Conservation (phyloP, 2,888 invertebrate genomes). For the Octonoba sinensis region DNA sequence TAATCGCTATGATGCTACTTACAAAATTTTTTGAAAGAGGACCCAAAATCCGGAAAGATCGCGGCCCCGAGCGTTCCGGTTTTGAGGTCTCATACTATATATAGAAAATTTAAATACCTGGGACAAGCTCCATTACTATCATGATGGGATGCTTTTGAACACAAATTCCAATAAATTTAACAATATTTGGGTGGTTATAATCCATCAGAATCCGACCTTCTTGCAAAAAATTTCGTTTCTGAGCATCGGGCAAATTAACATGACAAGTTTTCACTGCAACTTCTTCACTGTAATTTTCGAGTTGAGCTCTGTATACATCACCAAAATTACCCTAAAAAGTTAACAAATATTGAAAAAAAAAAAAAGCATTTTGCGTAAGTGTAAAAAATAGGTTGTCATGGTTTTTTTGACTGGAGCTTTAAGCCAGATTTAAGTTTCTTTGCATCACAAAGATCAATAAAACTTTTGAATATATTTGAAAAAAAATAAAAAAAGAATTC, state of each 20-base stretch:
- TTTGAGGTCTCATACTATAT: too few species aligned
- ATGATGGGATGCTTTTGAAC: slow-evolving; percentile 98
- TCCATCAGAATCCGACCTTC: slow-evolving; percentile 96
- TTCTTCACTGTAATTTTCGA: slow-evolving; percentile 82
- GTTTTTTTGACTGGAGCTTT: neutral
- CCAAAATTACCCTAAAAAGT: slow-evolving; percentile 91
- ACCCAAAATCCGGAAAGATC: too few species aligned
- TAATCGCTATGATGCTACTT: too few species aligned
- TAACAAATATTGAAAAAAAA: neutral
- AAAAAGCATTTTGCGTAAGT: neutral
- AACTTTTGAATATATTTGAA: neutral
- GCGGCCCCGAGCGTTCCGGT: too few species aligned
- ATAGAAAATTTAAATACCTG: slow-evolving; percentile 75
- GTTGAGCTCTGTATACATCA: slow-evolving; percentile 92
- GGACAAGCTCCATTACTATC: slow-evolving; percentile 98
- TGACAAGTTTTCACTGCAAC: slow-evolving; percentile 97
- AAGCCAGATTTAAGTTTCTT: neutral
- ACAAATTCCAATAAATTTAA: slow-evolving; percentile 95
- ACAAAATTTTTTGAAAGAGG: too few species aligned
- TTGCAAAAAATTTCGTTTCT: slow-evolving; percentile 92
- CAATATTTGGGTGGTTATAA: slow-evolving; percentile 97
- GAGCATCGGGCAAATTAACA: slow-evolving; percentile 91
- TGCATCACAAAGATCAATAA: neutral
- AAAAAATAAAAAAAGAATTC: neutral
- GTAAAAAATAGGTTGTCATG: too few species aligned